Percentiles rank a stretch among this genome's conserved stretches.
Conservation (phyloP, 2,888 invertebrate species). For the Cyclophora albipunctata region DNA sequence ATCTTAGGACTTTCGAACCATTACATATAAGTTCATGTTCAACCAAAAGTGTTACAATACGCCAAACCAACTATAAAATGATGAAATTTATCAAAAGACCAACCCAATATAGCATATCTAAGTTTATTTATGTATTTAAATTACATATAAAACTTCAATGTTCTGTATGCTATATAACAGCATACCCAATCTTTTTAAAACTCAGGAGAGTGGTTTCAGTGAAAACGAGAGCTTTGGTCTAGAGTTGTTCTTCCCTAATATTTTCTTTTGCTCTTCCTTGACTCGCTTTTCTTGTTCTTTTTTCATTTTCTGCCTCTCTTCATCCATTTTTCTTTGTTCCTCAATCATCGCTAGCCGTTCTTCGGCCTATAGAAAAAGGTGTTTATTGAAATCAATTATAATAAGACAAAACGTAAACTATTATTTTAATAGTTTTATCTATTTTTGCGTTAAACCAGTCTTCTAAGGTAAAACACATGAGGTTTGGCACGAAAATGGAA, state of each 20-base stretch:
- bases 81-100: too few species aligned
- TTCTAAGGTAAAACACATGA: too few species aligned
- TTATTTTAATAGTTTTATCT: neutral
- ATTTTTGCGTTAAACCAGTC: too few species aligned
- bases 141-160: too few species aligned
- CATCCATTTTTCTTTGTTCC: slow-evolving; percentile 96
- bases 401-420: neutral
- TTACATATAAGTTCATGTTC: too few species aligned
- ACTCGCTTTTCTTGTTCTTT: slow-evolving; percentile 94
- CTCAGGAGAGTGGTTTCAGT: slow-evolving; percentile 85
- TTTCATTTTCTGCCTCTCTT: slow-evolving; percentile 93
- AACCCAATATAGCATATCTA: too few species aligned
- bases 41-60: too few species aligned
- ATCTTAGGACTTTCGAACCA: too few species aligned
- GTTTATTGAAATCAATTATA: neutral
- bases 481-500: too few species aligned
- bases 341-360: slow-evolving; percentile 97
- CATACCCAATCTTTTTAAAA: slow-evolving; percentile 13
- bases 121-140: too few species aligned
- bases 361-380: slow-evolving; percentile 83
- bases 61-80: too few species aligned
- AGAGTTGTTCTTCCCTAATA: slow-evolving; percentile 97
- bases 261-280: slow-evolving; percentile 97
- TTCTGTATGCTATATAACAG: too few species aligned
- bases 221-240: slow-evolving; percentile 96